Evolutionary conservation across 92 coral and sea anemone species (phyloP).

Genomic region (Epizoanthus rinbou): DNA sequence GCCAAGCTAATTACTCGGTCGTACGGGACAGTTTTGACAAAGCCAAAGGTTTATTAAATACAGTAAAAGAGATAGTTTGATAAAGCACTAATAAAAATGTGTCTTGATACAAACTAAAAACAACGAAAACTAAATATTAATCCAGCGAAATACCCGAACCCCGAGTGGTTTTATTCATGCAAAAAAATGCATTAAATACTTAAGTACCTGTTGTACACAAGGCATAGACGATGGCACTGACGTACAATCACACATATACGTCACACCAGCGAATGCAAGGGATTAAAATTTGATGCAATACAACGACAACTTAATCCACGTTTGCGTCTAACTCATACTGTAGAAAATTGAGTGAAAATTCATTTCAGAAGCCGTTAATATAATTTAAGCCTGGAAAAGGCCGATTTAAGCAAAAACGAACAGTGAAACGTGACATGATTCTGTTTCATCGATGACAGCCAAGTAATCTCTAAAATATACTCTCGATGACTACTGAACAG

Average conservation of each 20-base stretch:
- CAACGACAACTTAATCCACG: constrained; percentile 3
- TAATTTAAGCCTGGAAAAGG: not conserved
- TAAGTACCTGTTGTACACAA: not conserved
- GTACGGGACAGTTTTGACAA: not conserved
- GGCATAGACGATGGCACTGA: not conserved
- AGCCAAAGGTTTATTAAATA: too few relatives aligned
- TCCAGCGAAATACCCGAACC: too few relatives aligned
- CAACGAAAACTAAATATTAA: too few relatives aligned
- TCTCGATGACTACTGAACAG: not conserved
- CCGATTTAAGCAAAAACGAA: not conserved
- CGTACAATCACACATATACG: not conserved
- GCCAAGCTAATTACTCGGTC: not conserved
- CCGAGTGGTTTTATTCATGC: not conserved
- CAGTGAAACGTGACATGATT: not conserved
- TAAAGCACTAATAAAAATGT: too few relatives aligned
- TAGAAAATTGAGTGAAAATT: not conserved
- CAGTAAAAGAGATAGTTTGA: too few relatives aligned
- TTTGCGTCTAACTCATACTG: not conserved
- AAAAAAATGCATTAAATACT: not conserved
- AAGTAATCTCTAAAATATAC: not conserved
- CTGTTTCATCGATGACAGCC: not conserved
- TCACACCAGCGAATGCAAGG: not conserved
- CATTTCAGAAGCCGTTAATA: not conserved
- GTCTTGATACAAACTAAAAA: too few relatives aligned
- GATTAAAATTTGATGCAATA: not conserved